Conservation (phyloP, 2,888 invertebrate species). For the Cryptus armator region DNA sequence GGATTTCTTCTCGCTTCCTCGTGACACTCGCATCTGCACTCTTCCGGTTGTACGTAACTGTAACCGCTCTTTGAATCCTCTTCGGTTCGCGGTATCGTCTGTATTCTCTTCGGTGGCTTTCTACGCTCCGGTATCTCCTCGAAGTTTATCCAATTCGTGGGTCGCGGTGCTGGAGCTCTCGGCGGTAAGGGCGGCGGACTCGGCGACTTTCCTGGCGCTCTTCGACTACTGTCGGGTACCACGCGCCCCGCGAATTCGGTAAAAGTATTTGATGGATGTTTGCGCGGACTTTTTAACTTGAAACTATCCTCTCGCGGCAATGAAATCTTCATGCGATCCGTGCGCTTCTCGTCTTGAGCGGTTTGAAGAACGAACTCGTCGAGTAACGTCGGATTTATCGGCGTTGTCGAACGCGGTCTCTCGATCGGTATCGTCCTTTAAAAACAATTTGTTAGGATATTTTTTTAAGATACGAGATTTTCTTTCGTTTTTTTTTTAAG, state of each 20-base stretch:
- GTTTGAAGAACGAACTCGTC: slow-evolving; percentile 89
- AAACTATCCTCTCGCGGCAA: slow-evolving; percentile 87
- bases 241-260: slow-evolving; percentile 89
- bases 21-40: slow-evolving; percentile 95
- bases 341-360: slow-evolving; percentile 77
- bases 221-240: slow-evolving; percentile 84
- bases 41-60: slow-evolving; percentile 94
- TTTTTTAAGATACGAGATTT: background rate
- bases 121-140: slow-evolving; percentile 94
- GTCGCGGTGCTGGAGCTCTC: slow-evolving; percentile 77
- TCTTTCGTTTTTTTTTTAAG: background rate
- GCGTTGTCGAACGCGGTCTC: slow-evolving; percentile 91
- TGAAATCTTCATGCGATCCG: slow-evolving; percentile 90
- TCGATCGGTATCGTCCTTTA: slow-evolving; percentile 90
- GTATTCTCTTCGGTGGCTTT: slow-evolving; percentile 93
- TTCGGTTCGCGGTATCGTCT: slow-evolving; percentile 90
- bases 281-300: slow-evolving; percentile 85
- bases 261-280: slow-evolving; percentile 86
- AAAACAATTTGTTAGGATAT: background rate
- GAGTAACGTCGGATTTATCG: slow-evolving; percentile 90
- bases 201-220: slow-evolving; percentile 83
- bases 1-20: slow-evolving; percentile 85
- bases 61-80: slow-evolving; percentile 86
- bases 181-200: slow-evolving; percentile 84
- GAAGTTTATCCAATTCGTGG: slow-evolving; percentile 93